Percentiles rank a stretch among this genome's conserved stretches.
Evolutionary conservation across 92 coral and sea anemone species (phyloP).

Genomic region (Micromussa lordhowensis): DNA sequence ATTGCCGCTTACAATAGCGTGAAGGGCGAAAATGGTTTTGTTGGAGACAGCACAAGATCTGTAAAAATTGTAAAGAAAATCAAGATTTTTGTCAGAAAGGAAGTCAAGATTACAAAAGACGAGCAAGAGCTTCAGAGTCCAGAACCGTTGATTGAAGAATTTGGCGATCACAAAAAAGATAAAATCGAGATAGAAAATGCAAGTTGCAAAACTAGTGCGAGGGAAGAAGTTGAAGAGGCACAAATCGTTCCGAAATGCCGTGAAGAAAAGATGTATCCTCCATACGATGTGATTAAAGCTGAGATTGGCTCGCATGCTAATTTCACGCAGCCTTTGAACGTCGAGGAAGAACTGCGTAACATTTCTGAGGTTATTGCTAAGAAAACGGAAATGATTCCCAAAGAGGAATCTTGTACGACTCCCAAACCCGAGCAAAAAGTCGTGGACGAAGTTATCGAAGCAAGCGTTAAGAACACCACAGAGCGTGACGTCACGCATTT

Average conservation of each 20-base stretch:
- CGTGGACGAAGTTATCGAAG: slow-evolving; percentile 28
- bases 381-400: slow-evolving; percentile 7
- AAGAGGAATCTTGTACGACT: background rate
- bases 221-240: slow-evolving; percentile 3
- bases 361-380: background rate
- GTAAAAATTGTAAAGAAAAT: slow-evolving; percentile 47
- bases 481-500: background rate
- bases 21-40: background rate
- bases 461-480: background rate
- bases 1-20: background rate
- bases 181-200: background rate
- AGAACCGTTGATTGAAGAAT: background rate
- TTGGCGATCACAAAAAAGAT: background rate
- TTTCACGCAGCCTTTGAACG: background rate
- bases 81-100: slow-evolving; percentile 46
- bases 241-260: slow-evolving; percentile 1
- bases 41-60: slow-evolving; percentile 17
- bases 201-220: background rate
- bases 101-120: slow-evolving; percentile 15
- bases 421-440: slow-evolving; percentile 1
- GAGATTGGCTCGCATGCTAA: background rate
- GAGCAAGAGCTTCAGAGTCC: background rate
- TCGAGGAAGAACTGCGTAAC: background rate
- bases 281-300: background rate
- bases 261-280: background rate